phyloP scores from a whole-genome alignment of 2,113 vertebrate species.

The Pogona vitticeps region DNA sequence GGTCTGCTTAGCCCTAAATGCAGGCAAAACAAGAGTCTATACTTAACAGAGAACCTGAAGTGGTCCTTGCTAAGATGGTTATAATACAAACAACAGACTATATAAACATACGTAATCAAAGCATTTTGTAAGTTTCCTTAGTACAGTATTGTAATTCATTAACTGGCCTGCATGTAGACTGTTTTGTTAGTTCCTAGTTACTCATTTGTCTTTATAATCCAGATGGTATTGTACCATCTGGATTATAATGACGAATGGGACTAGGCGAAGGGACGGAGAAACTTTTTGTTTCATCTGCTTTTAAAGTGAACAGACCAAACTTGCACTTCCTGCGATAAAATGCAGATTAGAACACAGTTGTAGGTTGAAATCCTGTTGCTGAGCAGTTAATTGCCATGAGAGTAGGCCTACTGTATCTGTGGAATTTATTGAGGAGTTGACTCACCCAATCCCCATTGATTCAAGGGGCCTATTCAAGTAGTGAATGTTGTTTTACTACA shows the following conservation, averaged over 20 bases:
- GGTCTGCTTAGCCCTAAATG: slow-evolving; percentile 6
- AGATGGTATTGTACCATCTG: no score
- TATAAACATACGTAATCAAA: not conserved
- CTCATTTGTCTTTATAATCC: no score
- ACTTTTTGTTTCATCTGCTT: not conserved
- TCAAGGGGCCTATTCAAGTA: no score
- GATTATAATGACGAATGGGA: not conserved
- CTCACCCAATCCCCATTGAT: no score
- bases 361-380: not conserved
- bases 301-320: not conserved
- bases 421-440: no score
- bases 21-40: not conserved
- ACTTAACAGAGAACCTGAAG: not conserved
- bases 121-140: not conserved
- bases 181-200: no score
- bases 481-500: no score
- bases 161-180: no score
- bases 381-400: no score
- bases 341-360: not conserved
- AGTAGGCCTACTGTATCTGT: no score
- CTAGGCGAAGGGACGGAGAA: not conserved
- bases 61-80: not conserved
- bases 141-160: no score
- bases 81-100: not conserved
- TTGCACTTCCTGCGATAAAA: not conserved